Conservation (phyloP, 2,888 invertebrate species). For the Hetaerina titia region DNA sequence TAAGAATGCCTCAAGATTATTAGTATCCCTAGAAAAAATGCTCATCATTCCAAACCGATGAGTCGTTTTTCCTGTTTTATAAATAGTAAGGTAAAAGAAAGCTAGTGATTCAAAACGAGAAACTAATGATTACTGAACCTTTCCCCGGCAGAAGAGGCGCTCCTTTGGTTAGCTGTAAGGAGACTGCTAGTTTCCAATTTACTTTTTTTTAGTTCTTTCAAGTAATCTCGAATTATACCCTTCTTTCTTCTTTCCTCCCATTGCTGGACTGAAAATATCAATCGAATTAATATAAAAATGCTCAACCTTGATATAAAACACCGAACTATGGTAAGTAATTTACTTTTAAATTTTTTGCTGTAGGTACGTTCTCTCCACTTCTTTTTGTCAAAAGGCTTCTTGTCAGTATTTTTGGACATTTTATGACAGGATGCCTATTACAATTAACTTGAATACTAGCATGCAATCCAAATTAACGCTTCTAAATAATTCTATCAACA, state of each 20-base stretch:
- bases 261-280: conserved; percentile 78
- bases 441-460: too few relatives aligned
- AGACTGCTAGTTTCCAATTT: conserved; percentile 64
- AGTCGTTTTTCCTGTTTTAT: too few relatives aligned
- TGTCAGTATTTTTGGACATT: conserved; percentile 73
- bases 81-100: neutral
- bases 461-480: too few relatives aligned
- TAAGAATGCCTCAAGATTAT: too few relatives aligned
- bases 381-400: conserved; percentile 85
- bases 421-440: neutral
- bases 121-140: neutral
- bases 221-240: conserved; percentile 79
- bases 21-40: too few relatives aligned
- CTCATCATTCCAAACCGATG: too few relatives aligned
- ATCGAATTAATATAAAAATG: neutral
- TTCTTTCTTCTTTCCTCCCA: conserved; percentile 85
- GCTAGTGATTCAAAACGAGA: neutral
- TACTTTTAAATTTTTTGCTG: conserved; percentile 83
- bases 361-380: conserved; percentile 84
- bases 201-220: conserved; percentile 80
- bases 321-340: neutral
- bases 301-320: neutral
- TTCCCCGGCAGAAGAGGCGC: neutral
- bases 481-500: too few relatives aligned
- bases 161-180: neutral